Conservation (phyloP, 2,797 vertebrate genomes). For the Neosilurus mollespiculum region DNA sequence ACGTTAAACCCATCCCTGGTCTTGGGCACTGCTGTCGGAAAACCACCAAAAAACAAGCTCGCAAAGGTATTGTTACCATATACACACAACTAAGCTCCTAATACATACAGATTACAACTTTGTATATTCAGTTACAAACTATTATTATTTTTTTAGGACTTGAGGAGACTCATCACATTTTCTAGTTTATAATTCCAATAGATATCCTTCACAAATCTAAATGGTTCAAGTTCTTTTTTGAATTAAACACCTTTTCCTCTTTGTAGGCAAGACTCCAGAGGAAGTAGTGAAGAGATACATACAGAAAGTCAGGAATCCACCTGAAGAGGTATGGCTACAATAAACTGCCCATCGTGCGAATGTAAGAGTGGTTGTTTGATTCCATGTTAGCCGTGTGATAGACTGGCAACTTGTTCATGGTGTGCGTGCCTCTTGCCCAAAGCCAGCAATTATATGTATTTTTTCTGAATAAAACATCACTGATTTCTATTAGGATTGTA, state of each 20-base stretch:
- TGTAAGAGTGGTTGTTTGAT: no score
- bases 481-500: constrained; percentile 79
- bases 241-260: neutral
- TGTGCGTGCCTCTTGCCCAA: no score
- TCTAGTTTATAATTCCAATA: no score
- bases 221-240: neutral
- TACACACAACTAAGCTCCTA: neutral
- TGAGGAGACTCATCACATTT: neutral
- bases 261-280: constrained; percentile 86
- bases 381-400: no score
- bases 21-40: constrained; percentile 90
- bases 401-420: no score
- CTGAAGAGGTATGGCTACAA: constrained; percentile 80
- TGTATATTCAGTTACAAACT: neutral
- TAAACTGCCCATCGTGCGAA: no score
- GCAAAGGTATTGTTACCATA: constrained; percentile 76
- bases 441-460: no score
- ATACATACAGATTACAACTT: neutral
- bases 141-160: neutral
- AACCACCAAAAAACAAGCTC: constrained; percentile 90
- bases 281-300: constrained; percentile 93
- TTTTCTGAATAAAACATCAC: neutral
- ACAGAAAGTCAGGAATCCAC: constrained; percentile 88
- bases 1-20: constrained; percentile 89
- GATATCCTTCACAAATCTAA: neutral